phyloP scores from a whole-genome alignment of 2,797 vertebrate genomes.

The Periparus ater region DNA sequence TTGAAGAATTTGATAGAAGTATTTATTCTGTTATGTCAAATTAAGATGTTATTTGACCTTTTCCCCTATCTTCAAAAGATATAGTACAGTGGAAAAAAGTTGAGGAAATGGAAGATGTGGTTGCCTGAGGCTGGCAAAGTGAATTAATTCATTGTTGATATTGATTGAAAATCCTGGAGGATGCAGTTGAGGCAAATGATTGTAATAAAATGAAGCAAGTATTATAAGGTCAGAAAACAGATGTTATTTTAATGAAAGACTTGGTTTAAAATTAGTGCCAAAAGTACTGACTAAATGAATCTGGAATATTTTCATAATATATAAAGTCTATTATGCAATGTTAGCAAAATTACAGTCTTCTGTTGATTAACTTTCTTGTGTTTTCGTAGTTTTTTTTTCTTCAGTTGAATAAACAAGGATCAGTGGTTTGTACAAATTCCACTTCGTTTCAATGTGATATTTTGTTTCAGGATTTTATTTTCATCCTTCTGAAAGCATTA shows the following conservation, averaged over 20 bases:
- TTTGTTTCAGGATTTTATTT: conserved; percentile 12
- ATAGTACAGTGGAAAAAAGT: conserved; percentile 1
- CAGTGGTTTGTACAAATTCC: neutral
- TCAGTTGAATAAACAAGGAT: neutral
- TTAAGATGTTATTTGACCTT: conserved; percentile 35
- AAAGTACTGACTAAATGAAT: neutral
- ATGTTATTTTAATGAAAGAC: conserved; percentile 46
- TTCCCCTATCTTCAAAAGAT: conserved; percentile 34
- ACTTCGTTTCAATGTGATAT: neutral
- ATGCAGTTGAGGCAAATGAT: conserved; percentile 44
- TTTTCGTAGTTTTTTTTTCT: neutral
- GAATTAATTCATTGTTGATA: conserved; percentile 58
- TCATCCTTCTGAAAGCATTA: neutral
- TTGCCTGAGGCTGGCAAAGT: conserved; percentile 53
- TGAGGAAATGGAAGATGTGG: conserved; percentile 31
- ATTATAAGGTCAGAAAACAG: conserved; percentile 54
- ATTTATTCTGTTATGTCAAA: conserved; percentile 23
- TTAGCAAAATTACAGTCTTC: neutral
- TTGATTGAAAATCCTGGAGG: conserved; percentile 46
- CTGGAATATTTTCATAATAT: conserved; percentile 3
- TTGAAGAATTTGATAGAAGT: neutral
- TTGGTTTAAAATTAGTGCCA: conserved; percentile 23
- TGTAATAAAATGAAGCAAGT: conserved; percentile 19
- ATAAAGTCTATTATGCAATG: neutral
- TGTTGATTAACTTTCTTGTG: neutral